Conservation (phyloP, 2,888 invertebrate species). For the Chrysomela aeneicollis region DNA sequence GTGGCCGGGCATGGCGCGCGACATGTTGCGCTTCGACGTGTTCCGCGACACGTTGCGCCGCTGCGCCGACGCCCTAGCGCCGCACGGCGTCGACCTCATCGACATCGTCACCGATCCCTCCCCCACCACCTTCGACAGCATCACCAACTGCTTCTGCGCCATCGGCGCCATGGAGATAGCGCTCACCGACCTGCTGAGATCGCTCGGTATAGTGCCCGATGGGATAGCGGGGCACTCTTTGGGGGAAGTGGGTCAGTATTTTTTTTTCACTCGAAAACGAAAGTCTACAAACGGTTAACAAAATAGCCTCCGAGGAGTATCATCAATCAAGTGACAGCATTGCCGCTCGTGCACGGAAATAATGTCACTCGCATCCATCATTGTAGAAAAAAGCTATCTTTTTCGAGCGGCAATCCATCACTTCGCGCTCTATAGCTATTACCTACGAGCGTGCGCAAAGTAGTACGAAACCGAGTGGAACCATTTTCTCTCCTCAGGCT, state of each 20-base stretch:
- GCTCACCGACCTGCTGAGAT: conserved; percentile 81
- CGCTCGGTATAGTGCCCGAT: conserved; percentile 80
- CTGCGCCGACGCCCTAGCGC: conserved; percentile 63
- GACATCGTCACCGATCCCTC: conserved; percentile 63
- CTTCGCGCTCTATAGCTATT: no score
- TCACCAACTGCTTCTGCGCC: conserved; percentile 67
- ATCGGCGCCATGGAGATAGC: conserved; percentile 74
- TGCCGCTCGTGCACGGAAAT: no score
- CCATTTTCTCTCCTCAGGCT: no score
- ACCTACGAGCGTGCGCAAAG: no score
- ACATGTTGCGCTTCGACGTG: conserved; percentile 66
- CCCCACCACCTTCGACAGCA: conserved; percentile 62
- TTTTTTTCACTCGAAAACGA: no score
- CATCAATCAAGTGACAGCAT: no score
- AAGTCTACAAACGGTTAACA: no score
- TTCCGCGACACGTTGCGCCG: conserved; percentile 67
- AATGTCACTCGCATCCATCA: no score
- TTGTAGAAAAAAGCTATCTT: no score
- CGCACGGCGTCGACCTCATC: conserved; percentile 65
- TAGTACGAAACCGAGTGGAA: no score
- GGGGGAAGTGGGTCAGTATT: conserved; percentile 73
- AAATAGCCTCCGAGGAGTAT: no score
- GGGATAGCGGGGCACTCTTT: conserved; percentile 94
- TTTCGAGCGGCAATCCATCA: no score
- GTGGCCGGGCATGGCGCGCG: conserved; percentile 70